Evolutionary conservation across 2,797 vertebrate species (phyloP).

Genomic region (Ptychobarbus kaznakovi): DNA sequence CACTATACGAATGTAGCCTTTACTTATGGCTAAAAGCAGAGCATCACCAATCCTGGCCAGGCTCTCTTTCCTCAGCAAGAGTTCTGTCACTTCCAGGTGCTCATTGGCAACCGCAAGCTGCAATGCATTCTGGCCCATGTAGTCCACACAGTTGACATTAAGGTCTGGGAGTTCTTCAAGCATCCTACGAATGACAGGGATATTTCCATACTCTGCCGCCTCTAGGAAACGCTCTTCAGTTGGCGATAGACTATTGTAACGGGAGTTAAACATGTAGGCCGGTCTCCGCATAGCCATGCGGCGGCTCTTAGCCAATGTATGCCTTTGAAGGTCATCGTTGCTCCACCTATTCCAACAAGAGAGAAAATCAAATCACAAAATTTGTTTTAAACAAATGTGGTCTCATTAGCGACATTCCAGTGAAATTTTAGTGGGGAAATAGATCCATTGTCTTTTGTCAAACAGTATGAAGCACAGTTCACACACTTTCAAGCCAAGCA

Average conservation of each 20-base stretch:
- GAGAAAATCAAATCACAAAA: conserved; percentile 14
- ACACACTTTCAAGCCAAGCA: background rate
- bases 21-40: conserved; percentile 92
- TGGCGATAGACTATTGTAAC: conserved; percentile 81
- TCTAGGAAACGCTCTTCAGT: conserved; percentile 91
- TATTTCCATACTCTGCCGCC: conserved; percentile 92
- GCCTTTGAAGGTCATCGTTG: conserved; percentile 74
- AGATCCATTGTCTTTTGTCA: background rate
- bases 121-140: conserved; percentile 94
- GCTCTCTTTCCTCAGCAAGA: conserved; percentile 88
- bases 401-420: background rate
- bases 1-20: conserved; percentile 92
- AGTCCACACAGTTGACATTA: conserved; percentile 94
- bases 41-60: conserved; percentile 91
- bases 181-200: conserved; percentile 89
- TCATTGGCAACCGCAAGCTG: conserved; percentile 93
- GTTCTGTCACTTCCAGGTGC: conserved; percentile 90
- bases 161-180: conserved; percentile 86
- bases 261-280: conserved; percentile 86
- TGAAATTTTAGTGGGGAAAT: background rate
- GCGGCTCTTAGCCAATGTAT: conserved; percentile 81
- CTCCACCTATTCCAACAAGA: conserved; percentile 69
- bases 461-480: background rate
- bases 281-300: conserved; percentile 84
- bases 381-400: background rate